phyloP scores from a whole-genome alignment of 2,888 invertebrate species.

The Andricus quercusramuli region DNA sequence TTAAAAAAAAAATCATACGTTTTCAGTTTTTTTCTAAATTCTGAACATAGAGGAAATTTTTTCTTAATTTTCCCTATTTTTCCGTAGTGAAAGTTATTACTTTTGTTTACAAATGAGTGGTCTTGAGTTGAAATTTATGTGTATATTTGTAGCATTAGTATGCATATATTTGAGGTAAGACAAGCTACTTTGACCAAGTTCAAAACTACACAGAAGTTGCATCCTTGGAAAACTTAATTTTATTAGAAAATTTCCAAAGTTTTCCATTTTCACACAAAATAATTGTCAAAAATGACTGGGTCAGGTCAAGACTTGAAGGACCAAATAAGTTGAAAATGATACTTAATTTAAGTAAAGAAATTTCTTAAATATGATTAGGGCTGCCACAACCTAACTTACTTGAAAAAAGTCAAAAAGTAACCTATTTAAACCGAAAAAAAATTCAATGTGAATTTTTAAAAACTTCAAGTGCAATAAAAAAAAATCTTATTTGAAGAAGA shows the following conservation, averaged over 20 bases:
- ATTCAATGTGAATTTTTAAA: no score
- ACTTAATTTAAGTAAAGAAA: background rate
- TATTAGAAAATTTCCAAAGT: background rate
- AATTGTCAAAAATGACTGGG: background rate
- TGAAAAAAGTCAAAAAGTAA: no score
- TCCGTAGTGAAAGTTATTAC: background rate
- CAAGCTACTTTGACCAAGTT: conserved; percentile 8
- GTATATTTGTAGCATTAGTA: conserved; percentile 3
- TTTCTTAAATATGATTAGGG: background rate
- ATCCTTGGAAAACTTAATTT: background rate
- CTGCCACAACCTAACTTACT: no score
- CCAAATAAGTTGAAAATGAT: no score
- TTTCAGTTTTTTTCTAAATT: no score
- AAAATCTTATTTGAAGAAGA: no score
- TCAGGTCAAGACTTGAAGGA: background rate
- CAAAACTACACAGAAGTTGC: background rate
- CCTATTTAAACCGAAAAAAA: no score
- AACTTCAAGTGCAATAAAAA: no score
- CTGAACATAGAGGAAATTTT: no score
- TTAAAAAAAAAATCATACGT: no score
- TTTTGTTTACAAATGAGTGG: background rate
- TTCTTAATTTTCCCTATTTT: background rate
- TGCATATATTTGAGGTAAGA: background rate
- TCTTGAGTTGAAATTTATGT: conserved; percentile 8
- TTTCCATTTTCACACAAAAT: background rate